Base-by-base conservation (phyloP, 30 jellyfish, hydroid and myxozoan genomes). In the Calvadosia cruxmelitensis region DNA sequence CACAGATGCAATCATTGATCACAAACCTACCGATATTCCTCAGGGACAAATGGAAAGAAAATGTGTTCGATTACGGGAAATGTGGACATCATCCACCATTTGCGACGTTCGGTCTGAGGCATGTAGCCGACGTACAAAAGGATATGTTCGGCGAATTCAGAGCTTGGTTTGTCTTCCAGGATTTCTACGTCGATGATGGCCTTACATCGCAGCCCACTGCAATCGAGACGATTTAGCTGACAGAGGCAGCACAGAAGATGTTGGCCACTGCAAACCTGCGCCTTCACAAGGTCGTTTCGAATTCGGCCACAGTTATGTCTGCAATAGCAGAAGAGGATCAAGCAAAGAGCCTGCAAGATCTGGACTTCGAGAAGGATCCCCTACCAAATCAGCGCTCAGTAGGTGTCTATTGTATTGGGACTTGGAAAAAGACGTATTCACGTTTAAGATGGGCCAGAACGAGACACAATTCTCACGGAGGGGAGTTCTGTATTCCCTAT, bases 131-230 rank as follows among this genome's bases (percentile, higher is more conserved):
- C n/a, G n/a, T n/a, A n/a, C n/a, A n/a, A n/a, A n/a, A n/a, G n/a
- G n/a, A n/a, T n/a, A n/a, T n/a, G n/a, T n/a, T n/a, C n/a, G n/a
- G n/a, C n/a, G n/a, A n/a, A n/a, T n/a, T n/a, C n/a, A n/a, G n/a
- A n/a, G n/a, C n/a, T n/a, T n/a, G n/a, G n/a, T 52, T 34, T 49
- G 36, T 79, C 68, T 62, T 50, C 73, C 79, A 70, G 27, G 66
- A 70, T 49, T 79, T 70, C 61, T 79, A 71, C 66, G 85, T 79
- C 52, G 93, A 79, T 42, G 92, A 78, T 66, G 74, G 73, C 49
- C 71, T 76, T 64, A 34, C 34, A 31, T n/a, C 62, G n/a, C n/a
- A n/a, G n/a, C n/a, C n/a, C n/a, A n/a, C n/a, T n/a, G n/a, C n/a
- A n/a, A n/a, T n/a, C n/a, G 66, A n/a, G 27, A 69, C 48, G 76